These are phyloP conservation scores for Polymixis flavicincta DNA, from an alignment of 2,888 invertebrate genomes.

Conservation along the genomic window DNA sequence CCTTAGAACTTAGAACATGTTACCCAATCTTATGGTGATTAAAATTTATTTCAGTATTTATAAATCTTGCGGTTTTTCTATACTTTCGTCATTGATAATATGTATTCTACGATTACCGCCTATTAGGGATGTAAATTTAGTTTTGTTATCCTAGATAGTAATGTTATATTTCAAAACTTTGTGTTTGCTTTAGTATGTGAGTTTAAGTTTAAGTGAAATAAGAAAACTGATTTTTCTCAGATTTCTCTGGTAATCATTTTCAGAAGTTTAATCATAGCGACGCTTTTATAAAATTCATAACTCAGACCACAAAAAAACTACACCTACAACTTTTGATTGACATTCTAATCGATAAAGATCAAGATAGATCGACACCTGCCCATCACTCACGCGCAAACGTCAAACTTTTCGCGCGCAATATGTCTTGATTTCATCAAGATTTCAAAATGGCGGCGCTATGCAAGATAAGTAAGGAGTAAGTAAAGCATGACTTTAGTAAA, in stretches of 20 bases:
- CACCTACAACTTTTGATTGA: background rate
- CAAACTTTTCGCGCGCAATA: conserved; percentile 41
- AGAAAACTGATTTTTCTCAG: background rate
- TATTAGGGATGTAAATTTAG: conserved; percentile 11
- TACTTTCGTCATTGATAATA: conserved; percentile 12
- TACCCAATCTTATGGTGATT: conserved; percentile 16
- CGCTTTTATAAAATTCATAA: background rate
- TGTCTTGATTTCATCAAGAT: conserved; percentile 51
- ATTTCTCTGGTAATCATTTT: background rate
- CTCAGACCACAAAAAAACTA: background rate
- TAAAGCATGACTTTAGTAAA: conserved; percentile 59
- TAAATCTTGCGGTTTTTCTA: background rate
- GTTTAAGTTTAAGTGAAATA: too few species aligned
- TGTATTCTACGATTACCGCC: conserved; percentile 10
- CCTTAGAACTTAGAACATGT: conserved; percentile 17
- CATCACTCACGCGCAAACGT: conserved; percentile 23
- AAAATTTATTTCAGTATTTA: conserved; percentile 26
- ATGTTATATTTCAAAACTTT: too few species aligned
- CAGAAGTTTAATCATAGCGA: too few species aligned
- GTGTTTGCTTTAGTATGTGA: too few species aligned
- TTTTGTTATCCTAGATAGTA: too few species aligned
- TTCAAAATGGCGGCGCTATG: conserved; percentile 45
- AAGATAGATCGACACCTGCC: conserved; percentile 6
- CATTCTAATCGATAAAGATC: conserved; percentile 25
- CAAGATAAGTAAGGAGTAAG: conserved; percentile 36